A percentile compares a stretch with the other conserved stretches of the same genome.
These are phyloP conservation scores for Megaceryle alcyon DNA, from an alignment of 2,797 vertebrate genomes.

Conservation along the genomic window DNA sequence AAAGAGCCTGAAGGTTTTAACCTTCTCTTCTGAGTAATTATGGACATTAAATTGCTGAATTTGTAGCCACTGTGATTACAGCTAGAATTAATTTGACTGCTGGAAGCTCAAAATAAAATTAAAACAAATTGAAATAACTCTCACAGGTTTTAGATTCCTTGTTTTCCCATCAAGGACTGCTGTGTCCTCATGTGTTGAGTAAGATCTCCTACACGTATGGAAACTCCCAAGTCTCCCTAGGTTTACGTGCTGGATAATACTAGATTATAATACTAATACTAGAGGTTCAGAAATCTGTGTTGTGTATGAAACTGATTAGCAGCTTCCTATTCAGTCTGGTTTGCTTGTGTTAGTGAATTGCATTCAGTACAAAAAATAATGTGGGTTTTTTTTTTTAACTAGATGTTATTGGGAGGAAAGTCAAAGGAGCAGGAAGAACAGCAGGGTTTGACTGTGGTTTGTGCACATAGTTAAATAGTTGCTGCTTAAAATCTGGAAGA, in stretches of 20 bases:
- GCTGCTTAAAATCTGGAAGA: constrained; percentile 19
- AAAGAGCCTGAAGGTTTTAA: neutral
- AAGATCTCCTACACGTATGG: neutral
- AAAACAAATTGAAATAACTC: neutral
- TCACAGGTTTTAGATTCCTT: neutral
- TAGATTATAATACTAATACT: neutral
- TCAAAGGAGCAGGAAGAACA: neutral
- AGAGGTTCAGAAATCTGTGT: neutral
- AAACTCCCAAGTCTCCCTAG: neutral
- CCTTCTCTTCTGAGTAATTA: neutral
- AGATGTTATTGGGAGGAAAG: neutral
- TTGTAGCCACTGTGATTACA: neutral
- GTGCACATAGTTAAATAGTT: neutral
- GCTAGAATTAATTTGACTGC: neutral
- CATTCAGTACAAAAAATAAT: neutral
- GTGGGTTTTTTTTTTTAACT: neutral
- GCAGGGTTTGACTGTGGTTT: neutral
- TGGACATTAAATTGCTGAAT: neutral
- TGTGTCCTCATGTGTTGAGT: neutral
- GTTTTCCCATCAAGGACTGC: neutral
- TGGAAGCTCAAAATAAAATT: constrained; percentile 2
- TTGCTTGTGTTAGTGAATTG: neutral
- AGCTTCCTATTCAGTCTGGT: neutral
- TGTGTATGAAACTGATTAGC: neutral
- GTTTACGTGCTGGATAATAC: neutral